Conservation (phyloP, 2,888 invertebrate species). For the Drosophila flavopinicola region DNA sequence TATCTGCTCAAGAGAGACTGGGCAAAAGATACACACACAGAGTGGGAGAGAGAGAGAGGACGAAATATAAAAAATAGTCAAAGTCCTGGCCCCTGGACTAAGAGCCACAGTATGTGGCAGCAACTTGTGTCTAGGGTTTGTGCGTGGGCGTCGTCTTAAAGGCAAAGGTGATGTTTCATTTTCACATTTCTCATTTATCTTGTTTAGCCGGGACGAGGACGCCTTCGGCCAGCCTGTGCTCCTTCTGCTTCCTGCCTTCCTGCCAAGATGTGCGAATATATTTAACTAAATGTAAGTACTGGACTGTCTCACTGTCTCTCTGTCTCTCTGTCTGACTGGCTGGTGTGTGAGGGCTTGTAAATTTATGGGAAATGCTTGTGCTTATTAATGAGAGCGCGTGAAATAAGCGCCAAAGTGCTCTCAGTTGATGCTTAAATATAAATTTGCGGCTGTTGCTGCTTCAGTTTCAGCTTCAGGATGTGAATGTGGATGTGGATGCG, state of each 20-base stretch:
- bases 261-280: slow-evolving; percentile 37
- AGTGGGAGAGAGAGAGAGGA: background rate
- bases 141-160: slow-evolving; percentile 45
- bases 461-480: slow-evolving; percentile 18
- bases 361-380: slow-evolving; percentile 66
- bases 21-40: background rate
- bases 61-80: slow-evolving; percentile 55
- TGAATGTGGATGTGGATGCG: slow-evolving; percentile 13
- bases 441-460: slow-evolving; percentile 44
- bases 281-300: slow-evolving; percentile 50
- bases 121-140: slow-evolving; percentile 28
- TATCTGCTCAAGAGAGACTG: slow-evolving; percentile 58
- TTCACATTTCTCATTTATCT: slow-evolving; percentile 83
- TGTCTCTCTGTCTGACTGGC: slow-evolving; percentile 13
- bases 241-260: slow-evolving; percentile 9
- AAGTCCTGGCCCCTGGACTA: slow-evolving; percentile 43
- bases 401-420: slow-evolving; percentile 32
- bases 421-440: slow-evolving; percentile 33
- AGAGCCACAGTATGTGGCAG: slow-evolving; percentile 54
- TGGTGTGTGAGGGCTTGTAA: slow-evolving; percentile 20
- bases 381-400: slow-evolving; percentile 70
- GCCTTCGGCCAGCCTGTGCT: slow-evolving; percentile 29
- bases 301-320: slow-evolving; percentile 29
- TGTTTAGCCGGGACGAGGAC: slow-evolving; percentile 70
- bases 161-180: slow-evolving; percentile 83